Percentiles rank a stretch among this genome's conserved stretches.
phyloP scores from a whole-genome alignment of 2,888 invertebrate species.

The Vanessa cardui region DNA sequence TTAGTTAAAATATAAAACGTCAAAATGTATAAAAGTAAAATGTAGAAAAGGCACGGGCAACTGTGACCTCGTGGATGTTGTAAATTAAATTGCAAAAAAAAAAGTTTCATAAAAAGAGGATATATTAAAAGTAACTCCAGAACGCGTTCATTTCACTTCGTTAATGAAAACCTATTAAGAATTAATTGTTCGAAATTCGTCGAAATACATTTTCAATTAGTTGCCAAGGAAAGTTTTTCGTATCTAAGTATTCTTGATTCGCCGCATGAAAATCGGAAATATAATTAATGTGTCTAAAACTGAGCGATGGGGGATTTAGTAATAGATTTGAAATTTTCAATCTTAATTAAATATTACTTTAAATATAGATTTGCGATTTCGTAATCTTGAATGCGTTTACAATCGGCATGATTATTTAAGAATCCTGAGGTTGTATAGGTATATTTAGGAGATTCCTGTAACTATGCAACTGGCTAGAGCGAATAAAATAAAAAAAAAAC shows the following conservation, averaged over 20 bases:
- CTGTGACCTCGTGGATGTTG: too few relatives aligned
- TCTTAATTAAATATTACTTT: neutral
- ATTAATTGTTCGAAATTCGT: conserved; percentile 33
- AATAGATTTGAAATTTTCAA: neutral
- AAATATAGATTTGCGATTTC: neutral
- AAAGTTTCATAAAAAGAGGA: too few relatives aligned
- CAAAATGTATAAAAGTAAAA: too few relatives aligned
- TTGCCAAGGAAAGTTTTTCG: conserved; percentile 27
- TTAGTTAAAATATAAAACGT: too few relatives aligned
- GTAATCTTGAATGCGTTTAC: neutral
- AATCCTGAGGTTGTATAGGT: too few relatives aligned
- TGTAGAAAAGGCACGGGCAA: too few relatives aligned
- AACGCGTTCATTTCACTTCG: conserved; percentile 7
- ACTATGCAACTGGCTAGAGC: too few relatives aligned
- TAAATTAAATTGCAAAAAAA: too few relatives aligned
- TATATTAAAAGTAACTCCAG: neutral
- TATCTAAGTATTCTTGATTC: conserved; percentile 11
- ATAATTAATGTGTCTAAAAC: conserved; percentile 7
- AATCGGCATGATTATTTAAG: too few relatives aligned
- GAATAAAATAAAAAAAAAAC: too few relatives aligned
- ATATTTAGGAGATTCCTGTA: too few relatives aligned
- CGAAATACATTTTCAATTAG: conserved; percentile 32
- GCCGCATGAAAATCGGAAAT: conserved; percentile 12
- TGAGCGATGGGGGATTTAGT: neutral
- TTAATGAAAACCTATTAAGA: conserved; percentile 28